Evolutionary conservation across 2,113 vertebrate genomes (phyloP), one percentile per base, ranked within the genome.

Genomic region (Callipepla squamata): DNA sequence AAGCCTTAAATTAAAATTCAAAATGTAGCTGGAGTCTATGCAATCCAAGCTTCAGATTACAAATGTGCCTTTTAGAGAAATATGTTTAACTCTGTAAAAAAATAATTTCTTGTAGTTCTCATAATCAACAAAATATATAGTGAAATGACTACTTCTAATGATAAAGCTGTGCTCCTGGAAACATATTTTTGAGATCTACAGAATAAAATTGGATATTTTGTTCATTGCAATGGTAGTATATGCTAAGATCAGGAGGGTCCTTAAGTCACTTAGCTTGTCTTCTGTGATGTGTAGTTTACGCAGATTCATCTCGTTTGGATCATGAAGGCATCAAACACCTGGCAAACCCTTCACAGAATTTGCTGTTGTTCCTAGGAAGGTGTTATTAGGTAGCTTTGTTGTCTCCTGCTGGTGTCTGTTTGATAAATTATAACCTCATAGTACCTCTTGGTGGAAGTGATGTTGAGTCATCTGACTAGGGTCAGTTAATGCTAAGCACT

Each of bases 401-500:
- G n/a, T 82, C 23, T 62, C 42, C n/a, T 62, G 62, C 3, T 8
- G 23, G 21, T 44, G 18, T 58, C 47, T 79, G 4, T 61, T 21
- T 88, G 40, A 45, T 53, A 36, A 89, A 18, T 68, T 36, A n/a
- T 13, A 9, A 72, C 34, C 53, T 76, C 20, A 4, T 45, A 2
- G 1, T 32, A 13, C 74, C 42, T 89, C 57, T 32, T 66, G 47
- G 16, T 73, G 40, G 67, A 66, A 82, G 45, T 6, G 55, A 19
- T 21, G 10, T 38, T 82, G 63, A 19, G 6, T 3, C 6, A 2
- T 75, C 36, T 16, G 13, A 73, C 22, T 36, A 40, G 26, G 7
- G 26, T 3, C 0, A 1, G 25, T 38, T 36, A 55, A 57, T 0
- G 4, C 7, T 0, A 11, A 61, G 23, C 11, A 34, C 28, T 4